phyloP scores from a whole-genome alignment of 2,797 vertebrate genomes.

The Toxotes lorentzi region DNA sequence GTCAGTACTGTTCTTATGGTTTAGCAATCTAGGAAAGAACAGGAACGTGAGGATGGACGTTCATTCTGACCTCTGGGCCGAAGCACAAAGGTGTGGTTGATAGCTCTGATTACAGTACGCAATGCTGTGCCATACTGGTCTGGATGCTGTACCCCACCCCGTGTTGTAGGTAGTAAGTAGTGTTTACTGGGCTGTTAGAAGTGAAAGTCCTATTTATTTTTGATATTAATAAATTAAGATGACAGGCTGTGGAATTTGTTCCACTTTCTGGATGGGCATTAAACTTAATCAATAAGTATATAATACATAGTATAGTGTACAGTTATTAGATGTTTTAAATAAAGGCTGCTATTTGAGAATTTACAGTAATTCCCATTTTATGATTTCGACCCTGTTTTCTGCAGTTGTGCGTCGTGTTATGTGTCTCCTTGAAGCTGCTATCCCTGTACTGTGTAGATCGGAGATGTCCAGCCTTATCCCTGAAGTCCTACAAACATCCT shows the following conservation, averaged over 20 bases:
- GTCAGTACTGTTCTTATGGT: background rate
- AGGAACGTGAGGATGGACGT: too few species aligned
- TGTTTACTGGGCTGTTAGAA: too few species aligned
- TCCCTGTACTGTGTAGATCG: conserved; percentile 66
- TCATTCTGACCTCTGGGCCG: background rate
- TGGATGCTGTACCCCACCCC: background rate
- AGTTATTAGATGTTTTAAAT: background rate
- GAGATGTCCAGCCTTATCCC: conserved; percentile 71
- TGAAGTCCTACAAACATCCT: conserved; percentile 26
- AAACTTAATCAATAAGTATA: background rate
- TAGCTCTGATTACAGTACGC: background rate
- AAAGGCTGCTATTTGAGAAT: conserved; percentile 54
- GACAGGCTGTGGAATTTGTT: too few species aligned
- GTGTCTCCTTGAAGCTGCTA: conserved; percentile 75
- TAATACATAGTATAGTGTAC: background rate
- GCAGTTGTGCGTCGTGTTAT: conserved; percentile 63
- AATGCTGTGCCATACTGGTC: background rate
- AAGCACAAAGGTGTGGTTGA: background rate
- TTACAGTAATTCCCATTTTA: conserved; percentile 41
- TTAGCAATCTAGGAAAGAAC: background rate
- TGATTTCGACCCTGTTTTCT: conserved; percentile 61
- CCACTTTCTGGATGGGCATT: background rate
- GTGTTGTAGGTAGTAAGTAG: too few species aligned
- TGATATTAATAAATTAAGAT: too few species aligned
- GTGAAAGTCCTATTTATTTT: too few species aligned